Percentiles rank a stretch among this genome's conserved stretches.
Evolutionary conservation across 2,888 invertebrate genomes (phyloP).

Genomic region (Apeira syringaria): DNA sequence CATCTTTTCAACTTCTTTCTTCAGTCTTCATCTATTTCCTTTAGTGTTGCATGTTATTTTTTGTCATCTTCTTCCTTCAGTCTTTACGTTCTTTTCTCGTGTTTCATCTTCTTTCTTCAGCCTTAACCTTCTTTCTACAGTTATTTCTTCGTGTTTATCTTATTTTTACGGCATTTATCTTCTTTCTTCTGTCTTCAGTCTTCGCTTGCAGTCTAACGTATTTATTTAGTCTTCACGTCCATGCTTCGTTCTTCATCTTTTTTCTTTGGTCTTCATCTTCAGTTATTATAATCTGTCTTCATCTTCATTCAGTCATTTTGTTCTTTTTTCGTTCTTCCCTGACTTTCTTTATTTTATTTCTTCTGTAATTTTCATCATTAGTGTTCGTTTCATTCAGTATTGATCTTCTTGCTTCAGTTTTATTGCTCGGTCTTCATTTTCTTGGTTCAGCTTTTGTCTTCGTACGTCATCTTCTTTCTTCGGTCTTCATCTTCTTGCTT

Average conservation of each 20-base stretch:
- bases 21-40: slow-evolving; percentile 1
- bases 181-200: slow-evolving; percentile 10
- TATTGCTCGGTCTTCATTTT: slow-evolving; percentile 4
- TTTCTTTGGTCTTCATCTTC: slow-evolving; percentile 17
- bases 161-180: too few species aligned
- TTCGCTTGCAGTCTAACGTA: slow-evolving; percentile 3
- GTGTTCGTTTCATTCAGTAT: slow-evolving; percentile 4
- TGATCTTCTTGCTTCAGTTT: slow-evolving; percentile 5
- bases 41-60: slow-evolving; percentile 2
- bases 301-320: slow-evolving; percentile 7
- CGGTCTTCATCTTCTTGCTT: not conserved
- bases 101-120: not conserved
- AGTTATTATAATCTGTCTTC: slow-evolving; percentile 1
- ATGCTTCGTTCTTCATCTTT: slow-evolving; percentile 7
- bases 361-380: slow-evolving; percentile 1
- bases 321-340: not conserved
- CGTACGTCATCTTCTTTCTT: not conserved
- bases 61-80: not conserved
- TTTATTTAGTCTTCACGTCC: slow-evolving; percentile 2
- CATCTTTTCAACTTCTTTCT: too few species aligned
- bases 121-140: slow-evolving; percentile 1
- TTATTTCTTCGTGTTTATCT: slow-evolving; percentile 1
- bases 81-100: too few species aligned
- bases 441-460: slow-evolving; percentile 8
- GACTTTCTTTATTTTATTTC: slow-evolving; percentile 4